Base-by-base conservation (phyloP, 1,140 invertebrate genomes). In the Caenorhabditis briggsae region DNA sequence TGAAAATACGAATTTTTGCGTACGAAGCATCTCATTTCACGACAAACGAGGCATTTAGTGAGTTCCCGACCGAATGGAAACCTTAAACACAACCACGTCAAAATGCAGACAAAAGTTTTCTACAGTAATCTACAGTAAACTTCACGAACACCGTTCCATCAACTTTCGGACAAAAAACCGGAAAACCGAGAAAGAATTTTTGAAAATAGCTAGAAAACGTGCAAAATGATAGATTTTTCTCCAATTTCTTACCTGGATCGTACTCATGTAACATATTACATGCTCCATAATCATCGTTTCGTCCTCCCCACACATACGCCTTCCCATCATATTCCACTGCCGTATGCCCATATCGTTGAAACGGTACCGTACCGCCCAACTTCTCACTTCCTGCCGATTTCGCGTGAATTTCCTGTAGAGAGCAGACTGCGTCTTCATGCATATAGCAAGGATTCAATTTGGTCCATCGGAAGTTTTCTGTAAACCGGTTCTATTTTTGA, bases 251-350 rank as follows among this genome's bases (percentile, higher is more conserved):
- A 94, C 94, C 92, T n/a, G 95, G 95, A 93, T 96, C 95, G 92
- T 96, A 97, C 90, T 95, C 95, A 89, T 95, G 96, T 0, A 97
- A 92, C 50, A 94, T 94, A 91, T 95, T 95, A 93, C 96, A 96
- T 5, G 95, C 95, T 78, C 94, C 94, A 89, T 95, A 94, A 56
- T 91, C 92, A 92, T 97, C 96, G 93, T 97, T 97, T 82, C 96
- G 93, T 0, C 96, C 96, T 83, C 96, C 96, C 96, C 96, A 97
- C 70, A 97, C 94, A 90, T 95, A 97, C 78, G 96, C 95, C 92
- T 95, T 95, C 33, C 95, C 94, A 59, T 94, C 94, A 92, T 95
- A 95, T 2, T 95, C 94, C 25, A 97, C 95, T 64, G 95, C 95
- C 12, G 96, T 96, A 92, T 97, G 96, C 0, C 96, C 96, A 93